These are phyloP conservation scores for Callospermophilus lateralis DNA, from an alignment of 2,113 vertebrate species.

Conservation along the genomic window DNA sequence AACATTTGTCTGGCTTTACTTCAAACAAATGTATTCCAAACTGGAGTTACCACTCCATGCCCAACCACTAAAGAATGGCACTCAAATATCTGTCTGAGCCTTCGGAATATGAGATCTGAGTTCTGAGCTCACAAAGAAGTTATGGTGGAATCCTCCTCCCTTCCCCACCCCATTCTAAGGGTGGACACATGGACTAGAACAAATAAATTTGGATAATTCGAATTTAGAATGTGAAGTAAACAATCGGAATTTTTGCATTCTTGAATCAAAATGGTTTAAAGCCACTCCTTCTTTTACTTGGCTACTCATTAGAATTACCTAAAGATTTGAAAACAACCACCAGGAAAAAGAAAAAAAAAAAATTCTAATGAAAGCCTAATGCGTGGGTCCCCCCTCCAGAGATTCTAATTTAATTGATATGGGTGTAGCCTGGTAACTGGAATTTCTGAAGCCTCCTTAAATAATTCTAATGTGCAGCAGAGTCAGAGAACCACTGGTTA, in stretches of 20 bases:
- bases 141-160: neutral
- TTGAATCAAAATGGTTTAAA: constrained; percentile 21
- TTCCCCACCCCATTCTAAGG: neutral
- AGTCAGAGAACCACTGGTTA: neutral
- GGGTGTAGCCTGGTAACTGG: fast-evolving
- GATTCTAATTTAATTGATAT: neutral
- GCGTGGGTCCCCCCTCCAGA: neutral
- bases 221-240: neutral
- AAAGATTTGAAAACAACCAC: neutral
- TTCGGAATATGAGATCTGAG: neutral
- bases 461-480: neutral
- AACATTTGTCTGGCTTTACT: neutral
- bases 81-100: neutral
- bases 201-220: neutral
- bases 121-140: constrained; percentile 26
- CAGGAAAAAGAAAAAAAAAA: too few relatives aligned
- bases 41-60: neutral
- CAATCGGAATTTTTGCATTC: neutral
- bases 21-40: constrained; percentile 58
- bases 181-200: neutral
- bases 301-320: neutral
- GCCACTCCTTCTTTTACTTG: neutral
- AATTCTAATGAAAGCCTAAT: too few relatives aligned
- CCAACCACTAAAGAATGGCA: neutral
- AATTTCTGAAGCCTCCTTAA: neutral